phyloP scores from a whole-genome alignment of 1,140 invertebrate genomes.

The Pentalonia nigronervosa region DNA sequence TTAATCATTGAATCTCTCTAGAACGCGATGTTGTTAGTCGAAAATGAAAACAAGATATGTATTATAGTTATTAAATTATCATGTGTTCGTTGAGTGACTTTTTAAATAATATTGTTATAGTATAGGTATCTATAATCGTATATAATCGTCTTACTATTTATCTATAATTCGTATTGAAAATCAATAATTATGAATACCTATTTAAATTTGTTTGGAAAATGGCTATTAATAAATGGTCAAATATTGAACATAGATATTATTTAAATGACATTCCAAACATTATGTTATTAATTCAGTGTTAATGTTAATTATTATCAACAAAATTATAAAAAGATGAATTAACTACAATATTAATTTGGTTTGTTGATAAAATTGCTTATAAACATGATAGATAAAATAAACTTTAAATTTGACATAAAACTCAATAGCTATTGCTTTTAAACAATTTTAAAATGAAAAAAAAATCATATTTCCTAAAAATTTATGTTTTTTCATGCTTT shows the following conservation, averaged over 20 bases:
- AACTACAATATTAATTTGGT: background rate
- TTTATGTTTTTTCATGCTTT: background rate
- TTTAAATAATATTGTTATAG: background rate
- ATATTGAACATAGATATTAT: too few relatives aligned
- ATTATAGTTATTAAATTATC: background rate
- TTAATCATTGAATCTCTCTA: background rate
- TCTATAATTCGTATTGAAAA: background rate
- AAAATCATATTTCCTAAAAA: background rate
- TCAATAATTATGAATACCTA: too few relatives aligned
- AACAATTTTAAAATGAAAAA: background rate
- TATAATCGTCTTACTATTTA: too few relatives aligned
- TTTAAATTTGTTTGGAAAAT: too few relatives aligned
- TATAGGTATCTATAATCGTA: background rate
- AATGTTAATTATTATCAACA: too few relatives aligned
- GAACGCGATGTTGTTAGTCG: background rate
- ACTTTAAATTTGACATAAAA: background rate
- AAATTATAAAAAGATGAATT: background rate
- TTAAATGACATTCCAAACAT: background rate
- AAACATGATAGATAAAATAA: background rate
- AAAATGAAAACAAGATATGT: background rate
- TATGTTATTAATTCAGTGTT: too few relatives aligned
- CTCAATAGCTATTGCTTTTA: background rate
- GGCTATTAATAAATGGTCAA: too few relatives aligned
- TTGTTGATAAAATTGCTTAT: background rate
- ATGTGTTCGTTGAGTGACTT: background rate